Evolutionary conservation across 2,113 vertebrate genomes (phyloP).

Genomic region (Geococcyx californianus): DNA sequence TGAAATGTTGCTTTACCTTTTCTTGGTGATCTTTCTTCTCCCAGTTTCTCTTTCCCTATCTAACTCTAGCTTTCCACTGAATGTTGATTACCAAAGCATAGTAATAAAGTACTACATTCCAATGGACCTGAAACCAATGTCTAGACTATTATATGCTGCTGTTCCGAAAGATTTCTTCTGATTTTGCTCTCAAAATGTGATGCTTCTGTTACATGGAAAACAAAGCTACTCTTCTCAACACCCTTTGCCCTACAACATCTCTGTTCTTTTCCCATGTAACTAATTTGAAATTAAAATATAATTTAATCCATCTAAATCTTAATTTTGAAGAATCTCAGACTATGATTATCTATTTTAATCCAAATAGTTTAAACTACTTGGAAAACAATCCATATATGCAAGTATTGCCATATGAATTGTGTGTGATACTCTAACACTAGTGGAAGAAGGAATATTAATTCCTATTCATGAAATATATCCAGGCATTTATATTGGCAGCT

Average conservation of each 20-base stretch:
- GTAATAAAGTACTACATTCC: not conserved
- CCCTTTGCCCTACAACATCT: not conserved
- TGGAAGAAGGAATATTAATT: not conserved
- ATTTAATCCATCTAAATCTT: not conserved
- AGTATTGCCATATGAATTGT: not conserved
- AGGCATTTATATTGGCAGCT: not conserved
- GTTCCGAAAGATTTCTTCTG: not conserved
- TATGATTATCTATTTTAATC: not conserved
- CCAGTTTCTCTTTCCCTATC: not conserved
- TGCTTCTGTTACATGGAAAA: not conserved
- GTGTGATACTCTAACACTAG: not conserved
- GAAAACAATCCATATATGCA: not conserved
- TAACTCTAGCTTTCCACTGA: not conserved
- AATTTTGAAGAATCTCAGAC: not conserved
- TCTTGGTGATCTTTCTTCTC: not conserved
- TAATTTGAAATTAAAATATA: not conserved
- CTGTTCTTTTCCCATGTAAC: not conserved
- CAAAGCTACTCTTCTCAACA: not conserved
- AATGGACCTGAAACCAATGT: not conserved
- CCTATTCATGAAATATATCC: not conserved
- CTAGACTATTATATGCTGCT: not conserved
- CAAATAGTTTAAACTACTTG: not conserved
- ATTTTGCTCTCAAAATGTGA: not conserved
- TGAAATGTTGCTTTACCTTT: not conserved
- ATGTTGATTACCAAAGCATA: not conserved